Evolutionary conservation across 2,797 vertebrate genomes (phyloP).

Genomic region (Sebastiscus tertius): DNA sequence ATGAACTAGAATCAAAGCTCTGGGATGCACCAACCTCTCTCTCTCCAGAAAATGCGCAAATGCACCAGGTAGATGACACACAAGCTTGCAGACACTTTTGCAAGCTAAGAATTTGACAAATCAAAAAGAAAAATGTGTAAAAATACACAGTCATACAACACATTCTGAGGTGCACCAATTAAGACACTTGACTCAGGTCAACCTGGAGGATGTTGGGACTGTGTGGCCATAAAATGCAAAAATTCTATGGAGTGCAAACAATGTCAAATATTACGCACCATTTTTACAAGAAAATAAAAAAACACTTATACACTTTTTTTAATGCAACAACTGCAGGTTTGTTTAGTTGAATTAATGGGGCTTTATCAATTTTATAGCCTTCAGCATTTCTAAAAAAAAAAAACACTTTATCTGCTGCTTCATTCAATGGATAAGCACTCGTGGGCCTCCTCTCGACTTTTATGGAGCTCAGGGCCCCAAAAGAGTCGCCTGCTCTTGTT

Average conservation of each 20-base stretch:
- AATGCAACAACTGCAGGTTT: conserved; percentile 6
- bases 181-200: conserved; percentile 41
- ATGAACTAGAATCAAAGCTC: conserved; percentile 88
- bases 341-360: conserved; percentile 7
- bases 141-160: neutral
- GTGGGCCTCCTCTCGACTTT: conserved; percentile 61
- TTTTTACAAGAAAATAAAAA: conserved; percentile 69
- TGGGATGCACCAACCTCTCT: conserved; percentile 71
- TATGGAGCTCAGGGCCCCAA: conserved; percentile 70
- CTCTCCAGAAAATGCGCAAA: conserved; percentile 55
- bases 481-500: conserved; percentile 84
- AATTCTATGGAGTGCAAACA: neutral
- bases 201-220: conserved; percentile 3
- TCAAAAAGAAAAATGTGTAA: neutral
- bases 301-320: conserved; percentile 56
- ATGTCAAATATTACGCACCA: conserved; percentile 41
- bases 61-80: conserved; percentile 25
- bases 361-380: conserved; percentile 80
- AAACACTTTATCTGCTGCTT: conserved; percentile 61
- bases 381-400: conserved; percentile 52
- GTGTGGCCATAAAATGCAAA: neutral
- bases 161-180: neutral
- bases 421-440: conserved; percentile 55
- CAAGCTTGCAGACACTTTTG: neutral
- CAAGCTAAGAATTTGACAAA: neutral